Conservation (phyloP, 2,797 vertebrate genomes). For the Pseudopleuronectes americanus region DNA sequence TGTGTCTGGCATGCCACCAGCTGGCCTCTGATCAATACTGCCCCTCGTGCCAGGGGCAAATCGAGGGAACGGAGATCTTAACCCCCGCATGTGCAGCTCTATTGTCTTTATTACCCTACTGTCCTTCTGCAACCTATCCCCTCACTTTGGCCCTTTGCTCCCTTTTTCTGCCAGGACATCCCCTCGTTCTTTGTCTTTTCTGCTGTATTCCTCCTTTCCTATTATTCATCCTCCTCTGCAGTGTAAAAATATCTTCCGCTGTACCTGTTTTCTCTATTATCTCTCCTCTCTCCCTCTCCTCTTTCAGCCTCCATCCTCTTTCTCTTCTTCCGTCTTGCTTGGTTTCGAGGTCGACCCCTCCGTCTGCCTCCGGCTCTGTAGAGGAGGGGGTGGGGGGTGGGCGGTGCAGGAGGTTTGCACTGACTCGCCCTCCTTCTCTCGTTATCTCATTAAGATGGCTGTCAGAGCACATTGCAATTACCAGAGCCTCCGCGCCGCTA, state of each 20-base stretch:
- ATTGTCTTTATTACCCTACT: slow-evolving; percentile 34
- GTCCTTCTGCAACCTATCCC: slow-evolving; percentile 1
- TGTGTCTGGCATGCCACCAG: slow-evolving; percentile 32
- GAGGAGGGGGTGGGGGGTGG: too few relatives aligned
- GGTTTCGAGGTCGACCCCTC: slow-evolving; percentile 30
- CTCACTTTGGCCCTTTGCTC: not conserved
- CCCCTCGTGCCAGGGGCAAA: not conserved
- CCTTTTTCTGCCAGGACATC: not conserved
- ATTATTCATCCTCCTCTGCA: not conserved
- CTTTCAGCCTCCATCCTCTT: slow-evolving; percentile 44
- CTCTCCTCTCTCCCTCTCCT: slow-evolving; percentile 2
- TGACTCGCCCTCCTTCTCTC: slow-evolving; percentile 49
- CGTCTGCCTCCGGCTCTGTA: slow-evolving; percentile 43
- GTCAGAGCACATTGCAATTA: slow-evolving; percentile 67
- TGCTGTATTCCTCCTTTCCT: not conserved
- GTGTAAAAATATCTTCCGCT: not conserved
- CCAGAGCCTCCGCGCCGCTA: slow-evolving; percentile 31
- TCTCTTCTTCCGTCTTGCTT: slow-evolving; percentile 21
- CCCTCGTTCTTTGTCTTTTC: not conserved
- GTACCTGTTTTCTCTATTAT: not conserved
- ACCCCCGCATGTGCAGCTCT: slow-evolving; percentile 18
- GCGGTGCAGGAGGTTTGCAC: slow-evolving; percentile 18
- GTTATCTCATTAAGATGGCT: slow-evolving; percentile 75
- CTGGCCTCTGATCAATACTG: slow-evolving; percentile 16
- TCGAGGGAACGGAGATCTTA: slow-evolving; percentile 14